These are phyloP conservation scores for Tigriopus californicus DNA, from an alignment of 2,888 invertebrate genomes.

Conservation along the genomic window DNA sequence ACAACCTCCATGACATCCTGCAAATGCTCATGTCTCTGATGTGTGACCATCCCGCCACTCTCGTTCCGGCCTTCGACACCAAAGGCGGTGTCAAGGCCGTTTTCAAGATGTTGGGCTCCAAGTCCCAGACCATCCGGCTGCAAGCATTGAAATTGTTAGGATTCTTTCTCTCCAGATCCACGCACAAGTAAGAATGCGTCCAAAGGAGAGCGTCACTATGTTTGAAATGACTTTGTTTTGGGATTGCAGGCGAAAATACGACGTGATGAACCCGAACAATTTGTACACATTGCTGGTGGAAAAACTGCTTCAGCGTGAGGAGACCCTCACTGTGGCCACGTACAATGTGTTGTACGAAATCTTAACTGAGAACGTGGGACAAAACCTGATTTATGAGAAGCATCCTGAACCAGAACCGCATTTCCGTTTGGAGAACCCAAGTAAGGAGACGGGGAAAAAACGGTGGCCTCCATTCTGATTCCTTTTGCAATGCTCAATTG, in stretches of 20 bases:
- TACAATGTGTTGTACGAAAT: constrained; percentile 98
- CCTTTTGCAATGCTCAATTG: not conserved
- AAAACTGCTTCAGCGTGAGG: constrained; percentile 68
- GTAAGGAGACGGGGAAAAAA: constrained; percentile 40
- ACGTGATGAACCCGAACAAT: constrained; percentile 97
- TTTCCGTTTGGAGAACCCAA: constrained; percentile 86
- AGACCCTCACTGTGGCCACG: constrained; percentile 73
- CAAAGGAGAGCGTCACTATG: not conserved
- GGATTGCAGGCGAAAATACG: constrained; percentile 38
- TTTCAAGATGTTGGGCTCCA: constrained; percentile 86
- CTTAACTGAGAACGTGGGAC: constrained; percentile 89
- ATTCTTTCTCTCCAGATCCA: constrained; percentile 91
- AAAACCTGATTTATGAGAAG: constrained; percentile 77
- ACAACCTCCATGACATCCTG: constrained; percentile 92
- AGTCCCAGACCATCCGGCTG: constrained; percentile 83
- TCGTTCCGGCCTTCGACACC: constrained; percentile 96
- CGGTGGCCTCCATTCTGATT: not conserved
- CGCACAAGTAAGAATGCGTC: constrained; percentile 60
- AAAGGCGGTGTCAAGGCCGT: constrained; percentile 90
- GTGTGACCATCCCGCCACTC: constrained; percentile 95
- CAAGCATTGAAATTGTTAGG: constrained; percentile 91
- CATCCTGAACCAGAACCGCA: constrained; percentile 90
- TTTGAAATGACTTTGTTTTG: not conserved
- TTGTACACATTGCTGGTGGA: constrained; percentile 89
- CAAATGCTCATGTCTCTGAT: constrained; percentile 91